A percentile compares a stretch with the other conserved stretches of the same genome.
Conservation (phyloP, 1,140 invertebrate genomes). For the Leptinotarsa texana region DNA sequence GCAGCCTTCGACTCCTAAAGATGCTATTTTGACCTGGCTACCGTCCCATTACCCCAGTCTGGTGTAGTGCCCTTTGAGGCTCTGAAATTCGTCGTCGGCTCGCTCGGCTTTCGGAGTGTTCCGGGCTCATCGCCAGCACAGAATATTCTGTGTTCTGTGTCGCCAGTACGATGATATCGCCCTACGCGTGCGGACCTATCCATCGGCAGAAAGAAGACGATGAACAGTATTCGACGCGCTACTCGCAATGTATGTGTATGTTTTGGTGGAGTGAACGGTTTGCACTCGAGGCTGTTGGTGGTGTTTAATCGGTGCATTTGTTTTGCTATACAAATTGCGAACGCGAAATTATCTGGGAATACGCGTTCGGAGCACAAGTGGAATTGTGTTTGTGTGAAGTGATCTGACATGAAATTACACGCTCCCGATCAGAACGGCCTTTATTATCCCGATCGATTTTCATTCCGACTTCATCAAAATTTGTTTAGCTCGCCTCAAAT, state of each 20-base stretch:
- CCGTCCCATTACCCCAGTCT: slow-evolving; percentile 28
- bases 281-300: not conserved
- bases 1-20: slow-evolving; percentile 22
- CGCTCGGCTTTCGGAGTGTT: not conserved
- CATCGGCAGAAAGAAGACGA: slow-evolving; percentile 36
- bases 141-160: not conserved
- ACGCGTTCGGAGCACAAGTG: not conserved
- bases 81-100: slow-evolving; percentile 8
- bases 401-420: not conserved
- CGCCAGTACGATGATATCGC: slow-evolving; percentile 44
- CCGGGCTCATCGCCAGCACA: slow-evolving; percentile 31
- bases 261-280: slow-evolving; percentile 20
- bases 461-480: too few relatives aligned
- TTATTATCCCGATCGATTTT: too few relatives aligned
- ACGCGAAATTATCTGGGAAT: slow-evolving; percentile 1
- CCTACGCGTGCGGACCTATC: slow-evolving; percentile 42
- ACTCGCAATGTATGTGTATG: slow-evolving; percentile 28
- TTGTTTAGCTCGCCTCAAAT: too few relatives aligned
- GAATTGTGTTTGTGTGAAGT: slow-evolving; percentile 3
- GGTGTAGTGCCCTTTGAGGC: slow-evolving; percentile 23
- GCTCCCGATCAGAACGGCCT: not conserved
- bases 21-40: slow-evolving; percentile 31
- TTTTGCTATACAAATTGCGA: not conserved
- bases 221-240: slow-evolving; percentile 26
- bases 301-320: slow-evolving; percentile 7